A percentile compares a stretch with the other conserved stretches of the same genome.
phyloP scores from a whole-genome alignment of 2,888 invertebrate genomes.

The Drosophila pseudotakahashii region DNA sequence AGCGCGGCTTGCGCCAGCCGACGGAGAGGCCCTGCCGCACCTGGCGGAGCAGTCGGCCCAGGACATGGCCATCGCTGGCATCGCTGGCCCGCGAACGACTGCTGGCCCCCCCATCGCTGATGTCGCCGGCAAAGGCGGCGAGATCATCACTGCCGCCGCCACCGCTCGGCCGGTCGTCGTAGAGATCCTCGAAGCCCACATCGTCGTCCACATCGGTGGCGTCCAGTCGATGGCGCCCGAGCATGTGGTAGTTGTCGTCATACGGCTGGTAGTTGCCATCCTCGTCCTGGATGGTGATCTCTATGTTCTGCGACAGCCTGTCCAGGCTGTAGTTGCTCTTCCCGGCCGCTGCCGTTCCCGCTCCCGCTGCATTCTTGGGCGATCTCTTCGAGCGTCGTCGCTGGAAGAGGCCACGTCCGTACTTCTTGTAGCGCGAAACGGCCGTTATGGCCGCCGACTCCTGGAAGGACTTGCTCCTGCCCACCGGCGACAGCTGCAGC shows the following conservation, averaged over 20 bases:
- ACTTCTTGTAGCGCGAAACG: constrained; percentile 74
- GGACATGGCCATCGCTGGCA: constrained; percentile 74
- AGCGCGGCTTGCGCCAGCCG: constrained; percentile 84
- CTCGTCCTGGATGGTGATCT: constrained; percentile 84
- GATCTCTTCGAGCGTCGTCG: constrained; percentile 82
- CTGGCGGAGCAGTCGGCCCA: constrained; percentile 82
- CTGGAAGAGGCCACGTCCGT: constrained; percentile 81
- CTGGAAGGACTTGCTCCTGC: constrained; percentile 84
- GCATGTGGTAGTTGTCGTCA: constrained; percentile 81
- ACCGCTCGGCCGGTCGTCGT: constrained; percentile 71
- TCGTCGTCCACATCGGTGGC: constrained; percentile 60
- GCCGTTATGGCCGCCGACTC: constrained; percentile 77
- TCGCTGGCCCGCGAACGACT: constrained; percentile 75
- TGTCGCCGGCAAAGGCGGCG: constrained; percentile 74
- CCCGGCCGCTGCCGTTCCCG: constrained; percentile 47
- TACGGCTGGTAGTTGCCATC: constrained; percentile 82
- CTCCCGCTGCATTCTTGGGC: constrained; percentile 54
- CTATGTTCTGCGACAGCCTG: constrained; percentile 83
- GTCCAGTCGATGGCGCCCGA: constrained; percentile 51
- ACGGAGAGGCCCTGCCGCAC: constrained; percentile 82
- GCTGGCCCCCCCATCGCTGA: constrained; percentile 79
- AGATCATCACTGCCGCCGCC: constrained; percentile 65
- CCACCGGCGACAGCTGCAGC: constrained; percentile 73
- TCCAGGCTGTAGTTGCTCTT: constrained; percentile 82
- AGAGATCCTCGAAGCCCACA: constrained; percentile 64